Base-by-base conservation (phyloP, 37 sponge, comb jelly and placozoan species). In the Petrosia ficiformis region DNA sequence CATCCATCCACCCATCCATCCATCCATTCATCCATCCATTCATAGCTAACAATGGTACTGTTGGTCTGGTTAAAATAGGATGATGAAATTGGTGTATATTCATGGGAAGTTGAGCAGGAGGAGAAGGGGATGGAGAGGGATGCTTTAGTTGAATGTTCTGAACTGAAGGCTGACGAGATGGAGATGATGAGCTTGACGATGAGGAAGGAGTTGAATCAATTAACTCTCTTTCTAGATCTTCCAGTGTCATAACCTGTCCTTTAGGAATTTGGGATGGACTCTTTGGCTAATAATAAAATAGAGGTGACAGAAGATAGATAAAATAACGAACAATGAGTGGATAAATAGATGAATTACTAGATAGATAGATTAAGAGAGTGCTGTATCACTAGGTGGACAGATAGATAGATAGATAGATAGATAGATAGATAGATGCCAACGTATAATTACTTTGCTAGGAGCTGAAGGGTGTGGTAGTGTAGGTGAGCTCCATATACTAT, bases 401-500 rank as follows among this genome's bases (percentile, higher is more conserved):
- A n/a, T n/a, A n/a, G n/a, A n/a, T n/a, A n/a, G n/a, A n/a, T 48
- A 16, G 54, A 48, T 10, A 19, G 10, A 48, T 10, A 48, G 54
- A 16, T 19, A 48, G 54, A 48, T 16, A 48, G 14, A 10, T 48
- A 16, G 10, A 48, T 19, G 54, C 10, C 54, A 48, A 16, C 16
- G 16, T 48, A 61, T 61, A n/a, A 8, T n/a, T n/a, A 61, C 28
- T 22, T 11, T 61, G 25, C 52, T 52, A 24, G 16, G 29, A 67
- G 65, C 28, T 11, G 42, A 33, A 67, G 39, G 35, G 37, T 39
- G 41, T 31, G 68, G 76, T 11, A 82, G 24, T 52, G 52, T 44
- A 26, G 75, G 82, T 30, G 82, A 73, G 74, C 74, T 75, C 82
- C 82, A 82, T 57, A 82, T 82, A 29, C 66, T 72, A 24, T 68